phyloP scores from a whole-genome alignment of 2,888 invertebrate genomes.

The Himalopsyche kuldschensis region DNA sequence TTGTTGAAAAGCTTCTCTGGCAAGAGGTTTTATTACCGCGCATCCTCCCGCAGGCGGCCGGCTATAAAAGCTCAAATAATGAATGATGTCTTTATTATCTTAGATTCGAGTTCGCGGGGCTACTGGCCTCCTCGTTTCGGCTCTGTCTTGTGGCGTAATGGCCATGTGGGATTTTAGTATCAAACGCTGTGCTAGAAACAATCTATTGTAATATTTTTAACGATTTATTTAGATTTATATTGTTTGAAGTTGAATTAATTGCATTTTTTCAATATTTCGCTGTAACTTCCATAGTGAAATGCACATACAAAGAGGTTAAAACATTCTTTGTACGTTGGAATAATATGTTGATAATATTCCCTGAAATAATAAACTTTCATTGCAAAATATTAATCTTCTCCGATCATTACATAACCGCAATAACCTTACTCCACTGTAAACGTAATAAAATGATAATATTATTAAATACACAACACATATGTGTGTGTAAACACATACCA shows the following conservation, averaged over 20 bases:
- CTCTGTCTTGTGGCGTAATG: neutral
- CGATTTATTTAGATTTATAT: too few relatives aligned
- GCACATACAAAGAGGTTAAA: too few relatives aligned
- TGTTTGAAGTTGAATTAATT: too few relatives aligned
- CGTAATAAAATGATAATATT: neutral
- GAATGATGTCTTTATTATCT: conserved; percentile 1
- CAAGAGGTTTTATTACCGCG: neutral
- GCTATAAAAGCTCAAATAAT: neutral
- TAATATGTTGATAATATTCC: too few relatives aligned
- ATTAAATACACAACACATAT: neutral
- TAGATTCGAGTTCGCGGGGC: neutral
- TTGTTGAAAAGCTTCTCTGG: neutral
- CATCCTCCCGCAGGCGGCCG: neutral
- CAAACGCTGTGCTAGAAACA: neutral
- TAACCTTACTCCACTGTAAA: too few relatives aligned
- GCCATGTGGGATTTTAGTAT: neutral
- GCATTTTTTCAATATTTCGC: too few relatives aligned
- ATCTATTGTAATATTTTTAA: neutral
- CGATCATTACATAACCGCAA: too few relatives aligned
- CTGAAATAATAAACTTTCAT: too few relatives aligned
- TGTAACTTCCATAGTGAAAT: too few relatives aligned
- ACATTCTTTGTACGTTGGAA: too few relatives aligned
- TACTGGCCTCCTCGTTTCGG: neutral
- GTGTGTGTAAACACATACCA: neutral
- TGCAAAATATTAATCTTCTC: too few relatives aligned